A percentile compares a stretch with the other conserved stretches of the same genome.
Conservation (phyloP, 2,113 vertebrate species). For the Telmatochromis sp. region DNA sequence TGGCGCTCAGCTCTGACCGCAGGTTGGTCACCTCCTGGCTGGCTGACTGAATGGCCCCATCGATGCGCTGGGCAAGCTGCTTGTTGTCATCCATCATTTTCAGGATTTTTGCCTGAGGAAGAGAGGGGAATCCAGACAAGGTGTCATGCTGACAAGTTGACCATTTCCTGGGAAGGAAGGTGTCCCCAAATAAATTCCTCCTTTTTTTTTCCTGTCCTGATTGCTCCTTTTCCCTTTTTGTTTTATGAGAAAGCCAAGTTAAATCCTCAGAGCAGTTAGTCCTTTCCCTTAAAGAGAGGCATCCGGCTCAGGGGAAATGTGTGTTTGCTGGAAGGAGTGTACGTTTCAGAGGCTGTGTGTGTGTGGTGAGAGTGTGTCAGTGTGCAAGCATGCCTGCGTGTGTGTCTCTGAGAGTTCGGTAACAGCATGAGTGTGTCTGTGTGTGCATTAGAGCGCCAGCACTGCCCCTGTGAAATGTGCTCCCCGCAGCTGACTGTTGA, state of each 20-base stretch:
- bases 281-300: slow-evolving; percentile 52
- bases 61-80: slow-evolving; percentile 84
- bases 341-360: not conserved
- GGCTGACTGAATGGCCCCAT: slow-evolving; percentile 88
- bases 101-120: slow-evolving; percentile 84
- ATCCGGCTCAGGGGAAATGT: slow-evolving; percentile 27
- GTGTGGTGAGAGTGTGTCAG: slow-evolving; percentile 16
- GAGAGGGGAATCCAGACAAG: slow-evolving; percentile 72
- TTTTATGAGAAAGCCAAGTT: slow-evolving; percentile 28
- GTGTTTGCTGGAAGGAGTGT: slow-evolving; percentile 16
- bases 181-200: slow-evolving; percentile 34
- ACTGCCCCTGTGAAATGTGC: slow-evolving; percentile 59
- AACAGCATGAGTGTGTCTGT: slow-evolving; percentile 29
- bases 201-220: not conserved
- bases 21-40: slow-evolving; percentile 90
- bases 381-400: not conserved
- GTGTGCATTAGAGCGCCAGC: slow-evolving; percentile 28
- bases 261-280: slow-evolving; percentile 58
- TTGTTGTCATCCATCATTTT: slow-evolving; percentile 95
- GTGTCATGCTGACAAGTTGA: slow-evolving; percentile 77
- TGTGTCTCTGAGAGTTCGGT: slow-evolving; percentile 36
- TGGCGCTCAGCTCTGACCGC: slow-evolving; percentile 85
- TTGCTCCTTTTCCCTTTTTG: not conserved
- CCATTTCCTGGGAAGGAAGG: slow-evolving; percentile 39
- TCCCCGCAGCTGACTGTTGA: slow-evolving; percentile 67